Evolutionary conservation across 2,113 vertebrate species (phyloP).

Genomic region (Aspiorhynchus laticeps): DNA sequence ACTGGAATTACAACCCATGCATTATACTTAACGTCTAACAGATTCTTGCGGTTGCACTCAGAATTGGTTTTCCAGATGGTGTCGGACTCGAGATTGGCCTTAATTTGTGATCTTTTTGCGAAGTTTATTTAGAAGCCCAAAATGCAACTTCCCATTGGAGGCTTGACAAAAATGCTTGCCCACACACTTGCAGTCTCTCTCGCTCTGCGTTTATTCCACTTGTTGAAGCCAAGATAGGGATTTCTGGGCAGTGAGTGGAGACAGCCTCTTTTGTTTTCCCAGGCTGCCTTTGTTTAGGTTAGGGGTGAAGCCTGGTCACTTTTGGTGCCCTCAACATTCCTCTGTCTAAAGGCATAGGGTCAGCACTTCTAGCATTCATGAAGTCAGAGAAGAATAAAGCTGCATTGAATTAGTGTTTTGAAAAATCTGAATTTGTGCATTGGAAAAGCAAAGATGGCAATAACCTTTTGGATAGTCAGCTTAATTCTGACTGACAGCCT

Average conservation of each 20-base stretch:
- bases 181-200: slow-evolving; percentile 17
- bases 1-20: not conserved
- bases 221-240: slow-evolving; percentile 23
- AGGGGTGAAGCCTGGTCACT: slow-evolving; percentile 25
- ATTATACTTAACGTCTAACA: not conserved
- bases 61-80: not conserved
- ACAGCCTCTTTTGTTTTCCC: slow-evolving; percentile 11
- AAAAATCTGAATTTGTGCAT: too few relatives aligned
- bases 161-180: slow-evolving; percentile 15
- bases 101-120: not conserved
- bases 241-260: slow-evolving; percentile 16
- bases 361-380: not conserved
- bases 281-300: slow-evolving; percentile 39
- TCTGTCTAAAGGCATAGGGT: slow-evolving; percentile 18
- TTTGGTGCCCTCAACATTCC: slow-evolving; percentile 17
- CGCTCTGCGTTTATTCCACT: slow-evolving; percentile 8
- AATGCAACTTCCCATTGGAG: slow-evolving; percentile 1
- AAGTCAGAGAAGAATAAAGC: not conserved
- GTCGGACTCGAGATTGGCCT: not conserved
- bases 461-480: not conserved
- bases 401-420: too few relatives aligned
- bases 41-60: not conserved
- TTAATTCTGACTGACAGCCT: not conserved
- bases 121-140: not conserved
- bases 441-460: too few relatives aligned